Evolutionary conservation across 2,888 invertebrate species (phyloP), one percentile per base, ranked within the genome.

Genomic region (Crepidodera aurea): DNA sequence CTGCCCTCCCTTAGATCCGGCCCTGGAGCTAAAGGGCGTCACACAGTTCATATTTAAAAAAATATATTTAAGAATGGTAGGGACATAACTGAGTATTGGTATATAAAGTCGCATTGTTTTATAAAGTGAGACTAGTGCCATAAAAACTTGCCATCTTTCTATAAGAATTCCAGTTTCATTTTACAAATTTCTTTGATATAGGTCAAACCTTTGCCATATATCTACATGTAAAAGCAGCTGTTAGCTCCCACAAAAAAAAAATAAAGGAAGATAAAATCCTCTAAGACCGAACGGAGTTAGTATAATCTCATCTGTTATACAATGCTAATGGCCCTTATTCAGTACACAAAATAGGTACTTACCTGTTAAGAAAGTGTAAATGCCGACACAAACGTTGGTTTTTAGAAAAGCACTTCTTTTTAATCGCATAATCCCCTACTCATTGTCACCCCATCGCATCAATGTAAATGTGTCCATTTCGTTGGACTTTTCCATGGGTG

Each of bases 351-450:
- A 48, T 54, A 54, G 53, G 51, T 55, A 54, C 59, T 54, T 59
- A 59, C 48, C 59, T 51, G 63, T 40, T 55, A 37, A 56, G 58
- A 48, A 58, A 51, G 54, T 59, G 69, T 72, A 69, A 74, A 71
- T 71, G 68, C 72, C 72, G 73, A 71, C 73, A 71, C 72, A 72
- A 65, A 66, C 65, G 65, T 61, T 60, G 66, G 54, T 50, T 59
- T 57, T 25, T 22, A 61, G 61, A 61, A 61, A 46, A 57, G 61
- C 67, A 66, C 68, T 69, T 69, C 63, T 65, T 27, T 13, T 22
- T 65, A 60, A 67, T 67, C 67, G 63, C 60, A 19, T 65, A 65
- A 65, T 65, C 65, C 61, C 54, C 51, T 61, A 50, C 42, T 50
- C 56, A 58, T 65, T 54, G 61, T 59, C 53, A 57, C 59, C 27